A percentile compares a stretch with the other conserved stretches of the same genome.
phyloP scores from a whole-genome alignment of 2,113 vertebrate species.

The Protobothrops mucrosquamatus region DNA sequence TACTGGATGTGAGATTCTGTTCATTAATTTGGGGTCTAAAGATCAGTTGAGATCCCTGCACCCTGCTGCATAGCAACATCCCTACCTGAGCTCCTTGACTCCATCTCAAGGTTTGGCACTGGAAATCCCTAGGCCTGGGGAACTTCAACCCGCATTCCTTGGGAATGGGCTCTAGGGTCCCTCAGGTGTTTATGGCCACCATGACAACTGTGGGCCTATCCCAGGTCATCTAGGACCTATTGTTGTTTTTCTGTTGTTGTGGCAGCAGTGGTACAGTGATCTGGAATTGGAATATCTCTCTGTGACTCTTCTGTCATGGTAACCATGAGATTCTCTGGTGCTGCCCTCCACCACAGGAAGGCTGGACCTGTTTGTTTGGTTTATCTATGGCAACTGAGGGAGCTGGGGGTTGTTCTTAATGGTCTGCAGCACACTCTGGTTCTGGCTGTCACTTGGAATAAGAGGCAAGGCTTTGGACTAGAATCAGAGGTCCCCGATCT shows the following conservation, averaged over 20 bases:
- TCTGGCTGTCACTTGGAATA: background rate
- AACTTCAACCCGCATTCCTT: background rate
- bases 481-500: too few relatives aligned
- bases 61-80: background rate
- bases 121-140: background rate
- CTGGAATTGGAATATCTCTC: background rate
- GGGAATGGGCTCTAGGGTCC: background rate
- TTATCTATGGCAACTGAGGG: background rate
- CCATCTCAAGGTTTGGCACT: background rate
- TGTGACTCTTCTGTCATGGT: background rate
- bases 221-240: background rate
- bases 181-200: background rate
- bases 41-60: background rate
- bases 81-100: background rate
- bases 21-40: background rate
- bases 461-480: background rate
- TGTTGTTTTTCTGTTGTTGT: background rate
- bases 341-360: background rate
- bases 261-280: background rate
- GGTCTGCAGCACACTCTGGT: background rate
- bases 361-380: background rate
- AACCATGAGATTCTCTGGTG: background rate
- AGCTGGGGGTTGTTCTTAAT: background rate
- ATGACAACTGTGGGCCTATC: background rate
- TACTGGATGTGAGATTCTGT: background rate